Evolutionary conservation across 1,140 invertebrate genomes (phyloP), one percentile per base, ranked within the genome.

Genomic region (Drosophila bifasciata): DNA sequence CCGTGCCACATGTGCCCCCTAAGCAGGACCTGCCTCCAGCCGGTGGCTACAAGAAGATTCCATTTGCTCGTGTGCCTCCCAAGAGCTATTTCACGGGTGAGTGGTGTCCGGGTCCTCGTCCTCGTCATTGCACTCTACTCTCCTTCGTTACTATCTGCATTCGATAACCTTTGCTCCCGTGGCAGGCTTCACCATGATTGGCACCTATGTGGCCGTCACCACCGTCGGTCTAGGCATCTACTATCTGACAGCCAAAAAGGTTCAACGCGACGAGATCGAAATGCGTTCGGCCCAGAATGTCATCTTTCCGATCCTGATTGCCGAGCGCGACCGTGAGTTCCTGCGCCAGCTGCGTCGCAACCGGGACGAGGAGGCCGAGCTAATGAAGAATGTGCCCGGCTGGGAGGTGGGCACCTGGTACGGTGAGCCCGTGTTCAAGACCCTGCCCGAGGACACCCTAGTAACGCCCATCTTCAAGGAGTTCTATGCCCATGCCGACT

Each of bases 361-460:
- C 92, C 93, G 96, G 15, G 96, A 98, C 51, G 95, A 95, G 58
- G 97, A 99, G 92, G 93, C 93, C 43, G 94, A 96, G 62, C 92
- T 98, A 8, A 98, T 98, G 97, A 94, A 94, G 61, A 94, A 98
- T 92, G 96, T 97, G 3, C 95, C 95, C 60, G 96, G 96, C 78
- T 98, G 97, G 97, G 94, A 95, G 92, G 95, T 96, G 19, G 97
- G 97, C 13, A 98, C 96, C 5, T 96, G 94, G 80, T 97, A 95
- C 76, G 97, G 97, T 8, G 95, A 97, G 90, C 95, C 95, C 45
- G 92, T 98, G 32, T 98, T 94, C 92, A 95, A 95, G 88, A 92
- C 92, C 6, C 51, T 93, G 28, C 93, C 93, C 11, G 77, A 91
- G 36, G 93, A 94, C 67, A 92, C 93, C 5, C 93, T 96, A 13